phyloP scores from a whole-genome alignment of 2,113 vertebrate species.

The Prietella phreatophila region DNA sequence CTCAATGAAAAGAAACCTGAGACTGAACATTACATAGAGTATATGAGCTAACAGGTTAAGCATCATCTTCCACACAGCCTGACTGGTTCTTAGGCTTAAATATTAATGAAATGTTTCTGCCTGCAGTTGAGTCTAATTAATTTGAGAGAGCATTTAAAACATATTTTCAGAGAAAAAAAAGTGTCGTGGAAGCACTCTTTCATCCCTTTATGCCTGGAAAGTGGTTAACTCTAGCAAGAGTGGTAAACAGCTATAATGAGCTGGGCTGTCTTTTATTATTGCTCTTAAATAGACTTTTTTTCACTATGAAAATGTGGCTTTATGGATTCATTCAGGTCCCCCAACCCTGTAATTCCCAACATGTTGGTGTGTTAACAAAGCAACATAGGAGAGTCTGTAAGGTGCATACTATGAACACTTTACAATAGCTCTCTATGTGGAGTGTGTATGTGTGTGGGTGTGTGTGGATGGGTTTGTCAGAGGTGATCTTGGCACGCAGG shows the following conservation, averaged over 20 bases:
- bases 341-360: not conserved
- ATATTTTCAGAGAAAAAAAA: not conserved
- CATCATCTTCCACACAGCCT: not conserved
- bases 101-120: not conserved
- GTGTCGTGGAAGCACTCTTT: not conserved
- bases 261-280: not conserved
- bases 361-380: slow-evolving; percentile 1
- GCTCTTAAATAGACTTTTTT: slow-evolving; percentile 28
- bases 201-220: not conserved
- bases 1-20: not conserved
- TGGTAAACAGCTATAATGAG: slow-evolving; percentile 25
- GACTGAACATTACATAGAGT: not conserved
- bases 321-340: not conserved
- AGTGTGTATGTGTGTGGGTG: not conserved
- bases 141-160: not conserved
- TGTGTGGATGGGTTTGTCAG: slow-evolving; percentile 10
- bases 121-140: slow-evolving; percentile 5
- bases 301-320: slow-evolving; percentile 16
- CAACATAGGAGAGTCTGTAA: not conserved
- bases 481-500: slow-evolving; percentile 32
- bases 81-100: not conserved
- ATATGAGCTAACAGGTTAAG: slow-evolving; percentile 3
- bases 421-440: not conserved
- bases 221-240: not conserved
- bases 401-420: not conserved